Evolutionary conservation across 2,113 vertebrate species (phyloP), one percentile per base, ranked within the genome.

Genomic region (Oenanthe melanoleuca): DNA sequence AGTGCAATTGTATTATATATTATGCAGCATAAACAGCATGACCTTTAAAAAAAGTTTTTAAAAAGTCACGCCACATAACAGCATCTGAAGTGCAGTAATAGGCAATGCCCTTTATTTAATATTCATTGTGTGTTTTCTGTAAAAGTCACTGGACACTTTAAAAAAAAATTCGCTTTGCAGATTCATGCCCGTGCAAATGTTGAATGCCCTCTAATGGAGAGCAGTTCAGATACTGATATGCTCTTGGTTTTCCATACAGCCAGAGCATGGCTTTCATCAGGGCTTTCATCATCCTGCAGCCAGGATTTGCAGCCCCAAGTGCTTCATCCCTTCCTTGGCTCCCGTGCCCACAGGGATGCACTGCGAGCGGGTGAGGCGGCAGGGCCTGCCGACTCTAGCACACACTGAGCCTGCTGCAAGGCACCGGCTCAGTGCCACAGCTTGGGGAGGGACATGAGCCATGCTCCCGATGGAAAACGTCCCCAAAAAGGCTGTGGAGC

Each of bases 41-140:
- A 95, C 97, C 92, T 97, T 97, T 97, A 59, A 70, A 93, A 81
- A 52, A 89, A 59, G 49, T 95, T 95, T 92, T 78, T 28, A 20
- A 93, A 88, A 96, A 95, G 89, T 82, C 93, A 93, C 3, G 0
- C 47, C 45, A 64, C 69, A 61, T 75, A 88, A 75, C 29, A 31
- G 49, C 7, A 0, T 83, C 86, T 73, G 78, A 91, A 92, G 69
- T 25, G 49, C 78, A 81, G 37, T 33, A 83, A 77, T 34, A 22
- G 85, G 38, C 82, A 87, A 31, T 67, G 67, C 50, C 57, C 78
- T 79, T 87, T 83, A 57, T 89, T 95, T 95, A 81, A 75, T 93
- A 95, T 88, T 97, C 71, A 81, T 45, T n/a, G 52, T 23, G 37
- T 4, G 0, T 75, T 53, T 88, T 90, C 80, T 53, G 49, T 94